Conservation (phyloP, 2,888 invertebrate genomes). For the Nomada ferruginata region DNA sequence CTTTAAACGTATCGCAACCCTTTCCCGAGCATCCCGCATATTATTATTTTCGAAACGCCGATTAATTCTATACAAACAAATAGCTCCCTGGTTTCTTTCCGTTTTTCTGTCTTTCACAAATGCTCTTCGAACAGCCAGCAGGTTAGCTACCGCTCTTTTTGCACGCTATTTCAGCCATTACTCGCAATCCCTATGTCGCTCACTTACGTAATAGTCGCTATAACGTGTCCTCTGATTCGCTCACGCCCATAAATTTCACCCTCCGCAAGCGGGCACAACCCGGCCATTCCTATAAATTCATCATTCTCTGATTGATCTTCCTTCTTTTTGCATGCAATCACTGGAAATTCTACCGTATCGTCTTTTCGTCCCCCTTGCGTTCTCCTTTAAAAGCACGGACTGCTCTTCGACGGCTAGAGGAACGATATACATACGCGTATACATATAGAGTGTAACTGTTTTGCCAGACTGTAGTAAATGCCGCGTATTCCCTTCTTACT, state of each 20-base stretch:
- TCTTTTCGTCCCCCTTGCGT: slow-evolving; percentile 16
- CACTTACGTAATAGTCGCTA: slow-evolving; percentile 18
- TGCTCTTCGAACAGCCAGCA: background rate
- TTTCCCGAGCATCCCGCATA: too few species aligned
- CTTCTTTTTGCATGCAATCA: background rate
- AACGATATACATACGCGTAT: slow-evolving; percentile 4
- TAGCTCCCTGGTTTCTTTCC: background rate
- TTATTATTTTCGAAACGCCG: background rate
- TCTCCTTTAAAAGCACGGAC: slow-evolving; percentile 36
- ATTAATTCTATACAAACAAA: too few species aligned
- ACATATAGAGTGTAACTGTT: slow-evolving; percentile 62
- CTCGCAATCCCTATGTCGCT: background rate
- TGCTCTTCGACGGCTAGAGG: slow-evolving; percentile 10
- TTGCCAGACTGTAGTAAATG: slow-evolving; percentile 58
- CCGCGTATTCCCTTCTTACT: slow-evolving; percentile 37
- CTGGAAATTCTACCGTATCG: slow-evolving; percentile 12
- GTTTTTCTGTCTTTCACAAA: background rate
- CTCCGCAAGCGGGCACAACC: background rate
- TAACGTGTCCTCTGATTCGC: background rate
- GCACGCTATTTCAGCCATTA: background rate
- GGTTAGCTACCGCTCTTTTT: background rate
- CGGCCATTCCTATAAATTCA: background rate
- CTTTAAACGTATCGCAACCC: too few species aligned
- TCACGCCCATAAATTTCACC: background rate
- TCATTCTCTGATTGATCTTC: background rate